Conservation (phyloP, 1,140 invertebrate genomes). For the Acyrthosiphon pisum region DNA sequence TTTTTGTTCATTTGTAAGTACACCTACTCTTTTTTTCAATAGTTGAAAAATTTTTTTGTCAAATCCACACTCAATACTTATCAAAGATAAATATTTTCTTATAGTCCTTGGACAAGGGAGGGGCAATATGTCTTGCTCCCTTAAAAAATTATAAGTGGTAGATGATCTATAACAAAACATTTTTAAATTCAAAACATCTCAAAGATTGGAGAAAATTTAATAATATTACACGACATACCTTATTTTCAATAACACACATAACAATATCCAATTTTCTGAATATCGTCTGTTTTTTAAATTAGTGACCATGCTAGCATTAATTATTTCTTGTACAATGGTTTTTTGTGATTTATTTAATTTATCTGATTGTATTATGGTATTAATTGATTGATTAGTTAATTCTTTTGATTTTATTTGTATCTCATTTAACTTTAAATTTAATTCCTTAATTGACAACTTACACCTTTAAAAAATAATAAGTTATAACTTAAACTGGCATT, state of each 20-base stretch:
- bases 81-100: background rate
- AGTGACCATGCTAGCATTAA: background rate
- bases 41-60: background rate
- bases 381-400: background rate
- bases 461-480: background rate
- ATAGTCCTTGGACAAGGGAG: background rate
- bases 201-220: background rate
- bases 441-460: background rate
- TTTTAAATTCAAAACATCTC: background rate
- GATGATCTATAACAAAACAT: background rate
- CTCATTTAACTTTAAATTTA: conserved; percentile 4
- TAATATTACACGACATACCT: background rate
- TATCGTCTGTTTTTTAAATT: conserved; percentile 9
- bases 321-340: background rate
- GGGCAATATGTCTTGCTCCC: background rate
- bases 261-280: conserved; percentile 13
- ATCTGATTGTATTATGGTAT: background rate
- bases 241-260: conserved; percentile 12
- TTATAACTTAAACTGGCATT: background rate
- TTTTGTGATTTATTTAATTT: background rate
- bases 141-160: background rate
- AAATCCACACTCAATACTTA: background rate
- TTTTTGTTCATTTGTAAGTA: background rate
- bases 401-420: background rate
- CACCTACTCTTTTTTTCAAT: background rate